phyloP scores from a whole-genome alignment of 64 coral and sea anemone species.

The Stylophora pistillata region DNA sequence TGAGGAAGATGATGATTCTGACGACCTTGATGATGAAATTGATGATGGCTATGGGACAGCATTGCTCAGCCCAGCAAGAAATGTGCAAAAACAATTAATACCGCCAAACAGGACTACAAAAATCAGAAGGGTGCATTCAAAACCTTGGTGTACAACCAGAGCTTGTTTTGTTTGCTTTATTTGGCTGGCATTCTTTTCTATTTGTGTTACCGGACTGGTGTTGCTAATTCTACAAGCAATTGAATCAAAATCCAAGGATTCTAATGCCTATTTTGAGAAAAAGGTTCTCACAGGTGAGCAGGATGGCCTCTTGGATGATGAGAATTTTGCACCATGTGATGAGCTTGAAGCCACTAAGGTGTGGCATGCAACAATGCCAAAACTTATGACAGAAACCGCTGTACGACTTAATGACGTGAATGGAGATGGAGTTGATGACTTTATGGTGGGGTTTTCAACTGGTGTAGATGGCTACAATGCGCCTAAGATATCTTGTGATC shows the following conservation, averaged over 20 bases:
- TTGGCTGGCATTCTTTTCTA: slow-evolving; percentile 85
- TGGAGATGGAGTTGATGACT: slow-evolving; percentile 88
- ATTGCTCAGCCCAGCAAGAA: slow-evolving; percentile 37
- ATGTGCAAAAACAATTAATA: slow-evolving; percentile 70
- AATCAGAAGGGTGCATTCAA: slow-evolving; percentile 69
- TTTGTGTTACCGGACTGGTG: slow-evolving; percentile 76
- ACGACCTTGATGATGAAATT: slow-evolving; percentile 75
- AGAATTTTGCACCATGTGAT: slow-evolving; percentile 61
- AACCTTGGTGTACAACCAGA: slow-evolving; percentile 86
- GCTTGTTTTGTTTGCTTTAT: slow-evolving; percentile 81
- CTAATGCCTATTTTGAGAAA: slow-evolving; percentile 43
- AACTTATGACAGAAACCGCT: slow-evolving; percentile 98
- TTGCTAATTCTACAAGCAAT: slow-evolving; percentile 74
- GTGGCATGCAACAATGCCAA: slow-evolving; percentile 80
- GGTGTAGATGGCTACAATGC: slow-evolving; percentile 88
- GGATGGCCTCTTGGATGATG: neutral
- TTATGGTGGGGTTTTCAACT: slow-evolving; percentile 92
- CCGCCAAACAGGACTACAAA: slow-evolving; percentile 75
- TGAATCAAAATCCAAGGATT: slow-evolving; percentile 32
- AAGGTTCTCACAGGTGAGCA: slow-evolving; percentile 20
- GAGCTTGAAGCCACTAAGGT: slow-evolving; percentile 61
- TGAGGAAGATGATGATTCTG: slow-evolving; percentile 85
- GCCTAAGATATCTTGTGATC: slow-evolving; percentile 87
- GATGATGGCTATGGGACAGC: slow-evolving; percentile 75
- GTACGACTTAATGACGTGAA: slow-evolving; percentile 93